phyloP scores from a whole-genome alignment of 1,140 invertebrate species.

The Saccostrea echinata region DNA sequence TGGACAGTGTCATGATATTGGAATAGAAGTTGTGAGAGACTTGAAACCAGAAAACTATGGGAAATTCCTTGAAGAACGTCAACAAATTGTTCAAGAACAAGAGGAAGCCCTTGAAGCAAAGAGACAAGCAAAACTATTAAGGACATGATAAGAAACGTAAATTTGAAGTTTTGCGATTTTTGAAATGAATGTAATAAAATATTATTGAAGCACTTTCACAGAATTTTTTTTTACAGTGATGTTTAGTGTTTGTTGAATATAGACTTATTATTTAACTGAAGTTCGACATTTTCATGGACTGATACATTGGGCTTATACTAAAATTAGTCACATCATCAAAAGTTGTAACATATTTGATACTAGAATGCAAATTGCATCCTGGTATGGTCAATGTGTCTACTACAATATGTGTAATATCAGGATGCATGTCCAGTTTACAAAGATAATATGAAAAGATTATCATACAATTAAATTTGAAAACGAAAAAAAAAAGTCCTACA shows the following conservation, averaged over 20 bases:
- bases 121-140: constrained; percentile 95
- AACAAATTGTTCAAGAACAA: constrained; percentile 87
- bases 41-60: constrained; percentile 91
- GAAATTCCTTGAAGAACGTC: constrained; percentile 90
- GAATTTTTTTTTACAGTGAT: background rate
- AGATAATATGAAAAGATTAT: too few species aligned
- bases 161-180: background rate
- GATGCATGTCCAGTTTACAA: too few species aligned
- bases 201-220: background rate
- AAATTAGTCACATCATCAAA: too few species aligned
- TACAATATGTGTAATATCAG: too few species aligned
- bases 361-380: too few species aligned
- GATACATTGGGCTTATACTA: too few species aligned
- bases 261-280: too few species aligned
- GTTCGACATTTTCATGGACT: too few species aligned
- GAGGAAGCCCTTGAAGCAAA: constrained; percentile 90
- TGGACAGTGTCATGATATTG: constrained; percentile 87
- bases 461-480: too few species aligned
- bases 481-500: too few species aligned
- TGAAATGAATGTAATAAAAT: background rate
- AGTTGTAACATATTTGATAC: too few species aligned
- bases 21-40: constrained; percentile 91
- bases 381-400: too few species aligned
- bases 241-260: background rate
- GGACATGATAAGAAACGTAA: constrained; percentile 76